phyloP scores from a whole-genome alignment of 2,797 vertebrate genomes.

The Chaetophractus vellerosus region DNA sequence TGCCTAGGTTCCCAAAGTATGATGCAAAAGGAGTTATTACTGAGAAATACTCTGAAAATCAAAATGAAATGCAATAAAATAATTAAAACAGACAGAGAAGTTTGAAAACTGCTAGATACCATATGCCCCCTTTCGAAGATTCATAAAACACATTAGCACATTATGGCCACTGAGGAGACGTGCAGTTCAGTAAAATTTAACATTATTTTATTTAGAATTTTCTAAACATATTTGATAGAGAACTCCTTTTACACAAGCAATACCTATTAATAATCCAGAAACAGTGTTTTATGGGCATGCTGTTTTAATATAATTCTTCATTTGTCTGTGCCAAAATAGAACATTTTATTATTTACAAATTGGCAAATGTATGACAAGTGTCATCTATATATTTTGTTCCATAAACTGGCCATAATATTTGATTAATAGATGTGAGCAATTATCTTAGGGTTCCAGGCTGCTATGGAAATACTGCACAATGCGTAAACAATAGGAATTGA shows the following conservation, averaged over 20 bases:
- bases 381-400: slow-evolving; percentile 46
- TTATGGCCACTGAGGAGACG: not conserved
- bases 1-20: not conserved
- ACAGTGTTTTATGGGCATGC: not conserved
- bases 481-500: too few species aligned
- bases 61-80: slow-evolving; percentile 49
- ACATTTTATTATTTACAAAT: slow-evolving; percentile 46
- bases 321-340: slow-evolving; percentile 31
- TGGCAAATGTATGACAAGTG: slow-evolving; percentile 25
- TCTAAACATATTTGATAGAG: slow-evolving; percentile 47
- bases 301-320: slow-evolving; percentile 58
- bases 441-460: too few species aligned
- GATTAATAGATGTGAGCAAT: slow-evolving; percentile 62
- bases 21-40: not conserved
- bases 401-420: slow-evolving; percentile 54
- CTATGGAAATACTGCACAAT: too few species aligned
- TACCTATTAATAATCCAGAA: not conserved
- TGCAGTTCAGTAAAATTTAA: not conserved
- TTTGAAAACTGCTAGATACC: slow-evolving; percentile 14
- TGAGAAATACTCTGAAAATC: not conserved
- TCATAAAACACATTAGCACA: slow-evolving; percentile 32
- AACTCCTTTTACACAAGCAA: not conserved
- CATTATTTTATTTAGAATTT: slow-evolving; percentile 43
- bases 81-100: slow-evolving; percentile 42
- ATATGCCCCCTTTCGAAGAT: slow-evolving; percentile 25